These are phyloP conservation scores for Ailuropoda melanoleuca DNA, from an alignment of 2,113 vertebrate genomes.

Conservation along the genomic window DNA sequence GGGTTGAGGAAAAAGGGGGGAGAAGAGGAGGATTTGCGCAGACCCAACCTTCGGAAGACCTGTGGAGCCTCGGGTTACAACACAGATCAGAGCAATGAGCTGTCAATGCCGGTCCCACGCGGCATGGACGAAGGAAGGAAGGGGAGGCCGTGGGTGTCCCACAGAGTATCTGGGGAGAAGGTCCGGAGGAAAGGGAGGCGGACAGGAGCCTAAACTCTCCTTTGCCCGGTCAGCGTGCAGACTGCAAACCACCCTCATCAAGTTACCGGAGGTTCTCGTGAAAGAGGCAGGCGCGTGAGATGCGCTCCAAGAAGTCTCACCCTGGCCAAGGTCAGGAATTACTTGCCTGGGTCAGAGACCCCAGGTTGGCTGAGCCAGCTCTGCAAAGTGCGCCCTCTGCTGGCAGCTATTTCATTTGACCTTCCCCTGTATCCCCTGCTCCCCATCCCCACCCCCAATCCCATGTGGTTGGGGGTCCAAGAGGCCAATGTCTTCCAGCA, in stretches of 20 bases:
- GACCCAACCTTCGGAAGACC: neutral
- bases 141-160: accelerated
- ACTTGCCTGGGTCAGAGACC: neutral
- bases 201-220: neutral
- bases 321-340: neutral
- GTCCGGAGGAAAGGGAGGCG: neutral
- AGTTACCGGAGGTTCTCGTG: neutral
- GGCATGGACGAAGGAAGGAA: neutral
- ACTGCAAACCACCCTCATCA: neutral
- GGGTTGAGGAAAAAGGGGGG: neutral
- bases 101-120: neutral
- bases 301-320: neutral
- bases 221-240: neutral
- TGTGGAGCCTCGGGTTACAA: neutral
- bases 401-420: neutral
- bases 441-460: neutral
- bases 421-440: neutral
- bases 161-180: too few relatives aligned
- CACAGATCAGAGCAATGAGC: neutral
- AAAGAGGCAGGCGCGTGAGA: neutral
- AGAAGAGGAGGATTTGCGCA: neutral
- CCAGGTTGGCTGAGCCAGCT: neutral
- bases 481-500: neutral
- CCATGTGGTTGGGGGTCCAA: neutral
- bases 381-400: neutral